Conservation (phyloP, 2,888 invertebrate species). For the Sphinx pinastri region DNA sequence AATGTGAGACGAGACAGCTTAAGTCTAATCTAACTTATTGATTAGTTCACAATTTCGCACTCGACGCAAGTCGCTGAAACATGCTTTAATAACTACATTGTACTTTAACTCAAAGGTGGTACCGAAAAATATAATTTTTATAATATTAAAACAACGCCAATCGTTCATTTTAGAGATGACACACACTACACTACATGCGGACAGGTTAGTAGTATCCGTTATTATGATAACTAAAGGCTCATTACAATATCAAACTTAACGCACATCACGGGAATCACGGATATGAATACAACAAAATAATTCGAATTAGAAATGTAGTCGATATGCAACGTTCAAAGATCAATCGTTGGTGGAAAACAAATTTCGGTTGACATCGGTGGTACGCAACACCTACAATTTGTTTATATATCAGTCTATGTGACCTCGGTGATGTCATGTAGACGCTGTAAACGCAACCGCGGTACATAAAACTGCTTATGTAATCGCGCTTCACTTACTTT, state of each 20-base stretch:
- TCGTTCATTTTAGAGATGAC: slow-evolving; percentile 71
- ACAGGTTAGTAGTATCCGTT: slow-evolving; percentile 61
- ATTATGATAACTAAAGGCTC: slow-evolving; percentile 74
- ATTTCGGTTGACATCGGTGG: slow-evolving; percentile 80
- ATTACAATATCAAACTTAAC: slow-evolving; percentile 71
- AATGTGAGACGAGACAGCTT: slow-evolving; percentile 78
- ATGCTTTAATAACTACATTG: slow-evolving; percentile 78
- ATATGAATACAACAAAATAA: slow-evolving; percentile 79
- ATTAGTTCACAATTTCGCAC: slow-evolving; percentile 51
- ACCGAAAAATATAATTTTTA: slow-evolving; percentile 78
- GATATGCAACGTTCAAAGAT: slow-evolving; percentile 83
- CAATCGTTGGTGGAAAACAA: slow-evolving; percentile 64
- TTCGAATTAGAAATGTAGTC: slow-evolving; percentile 81
- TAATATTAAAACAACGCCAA: slow-evolving; percentile 72
- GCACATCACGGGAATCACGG: slow-evolving; percentile 70
- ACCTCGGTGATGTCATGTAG: slow-evolving; percentile 57
- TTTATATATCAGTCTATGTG: slow-evolving; percentile 66
- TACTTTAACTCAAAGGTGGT: slow-evolving; percentile 83
- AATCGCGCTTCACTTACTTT: slow-evolving; percentile 44
- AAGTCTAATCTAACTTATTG: slow-evolving; percentile 74
- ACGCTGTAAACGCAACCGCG: slow-evolving; percentile 28
- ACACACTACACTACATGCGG: slow-evolving; percentile 74
- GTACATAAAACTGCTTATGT: slow-evolving; percentile 35
- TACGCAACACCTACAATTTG: slow-evolving; percentile 60
- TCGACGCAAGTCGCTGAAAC: slow-evolving; percentile 70